A percentile compares a stretch with the other conserved stretches of the same genome.
These are phyloP conservation scores for Lamproptera curius DNA, from an alignment of 2,888 invertebrate genomes.

Conservation along the genomic window DNA sequence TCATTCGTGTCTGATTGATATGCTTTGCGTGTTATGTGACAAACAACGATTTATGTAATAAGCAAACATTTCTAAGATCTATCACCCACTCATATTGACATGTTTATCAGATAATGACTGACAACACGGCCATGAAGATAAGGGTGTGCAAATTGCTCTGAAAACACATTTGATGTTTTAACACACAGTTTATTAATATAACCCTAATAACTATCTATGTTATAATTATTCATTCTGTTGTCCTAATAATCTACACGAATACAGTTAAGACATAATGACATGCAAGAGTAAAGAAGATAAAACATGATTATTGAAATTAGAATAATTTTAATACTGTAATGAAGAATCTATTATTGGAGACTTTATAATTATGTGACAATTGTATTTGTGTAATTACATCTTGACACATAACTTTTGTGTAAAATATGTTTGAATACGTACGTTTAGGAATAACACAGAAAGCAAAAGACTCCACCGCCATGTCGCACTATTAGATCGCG, in stretches of 20 bases:
- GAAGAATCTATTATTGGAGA: too few species aligned
- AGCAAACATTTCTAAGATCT: slow-evolving; percentile 21
- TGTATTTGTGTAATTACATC: too few species aligned
- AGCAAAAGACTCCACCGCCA: slow-evolving; percentile 67
- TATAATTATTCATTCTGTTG: too few species aligned
- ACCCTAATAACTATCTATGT: too few species aligned
- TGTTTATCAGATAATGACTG: slow-evolving; percentile 19
- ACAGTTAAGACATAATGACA: too few species aligned
- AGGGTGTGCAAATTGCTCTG: slow-evolving; percentile 13
- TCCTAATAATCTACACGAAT: too few species aligned
- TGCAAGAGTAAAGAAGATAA: too few species aligned
- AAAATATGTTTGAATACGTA: slow-evolving; percentile 38
- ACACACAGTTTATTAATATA: slow-evolving; percentile 1
- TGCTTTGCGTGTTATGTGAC: background rate
- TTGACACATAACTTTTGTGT: too few species aligned
- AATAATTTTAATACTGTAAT: too few species aligned
- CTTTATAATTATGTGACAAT: too few species aligned
- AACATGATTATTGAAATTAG: too few species aligned
- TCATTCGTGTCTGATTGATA: slow-evolving; percentile 4
- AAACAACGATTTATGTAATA: slow-evolving; percentile 14
- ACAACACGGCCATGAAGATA: slow-evolving; percentile 23
- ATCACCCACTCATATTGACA: slow-evolving; percentile 24
- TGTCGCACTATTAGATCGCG: slow-evolving; percentile 41
- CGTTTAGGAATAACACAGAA: slow-evolving; percentile 60
- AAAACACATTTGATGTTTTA: background rate